Evolutionary conservation across 2,113 vertebrate genomes (phyloP), one percentile per base, ranked within the genome.

Genomic region (Corythoichthys haematopterus): DNA sequence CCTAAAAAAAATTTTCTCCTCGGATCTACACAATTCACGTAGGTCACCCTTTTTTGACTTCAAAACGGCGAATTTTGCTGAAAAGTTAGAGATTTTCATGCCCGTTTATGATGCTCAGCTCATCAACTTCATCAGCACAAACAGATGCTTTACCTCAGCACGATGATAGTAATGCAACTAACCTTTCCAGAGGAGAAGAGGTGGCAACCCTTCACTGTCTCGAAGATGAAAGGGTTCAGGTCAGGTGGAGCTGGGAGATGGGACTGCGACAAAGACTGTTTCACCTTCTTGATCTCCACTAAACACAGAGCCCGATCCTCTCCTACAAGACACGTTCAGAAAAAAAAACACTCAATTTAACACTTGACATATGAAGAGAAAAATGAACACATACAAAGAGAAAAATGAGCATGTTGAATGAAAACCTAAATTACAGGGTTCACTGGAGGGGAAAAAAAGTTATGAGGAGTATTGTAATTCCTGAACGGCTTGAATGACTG

Each of bases 171-270:
- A 6, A 65, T 12, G 6, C 16, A 9, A 51, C 72, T 72, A 74
- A 96, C 96, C 94, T 98, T 98, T 87, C 97, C 97, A 14, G 95
- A 94, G 65, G 95, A 94, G 84, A 99, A 99, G 78, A 99, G 91
- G 82, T 99, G 97, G 81, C 97, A 99, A 74, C 96, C 96, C 86
- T 98, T 98, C 71, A 98, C 94, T 2, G 95, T 94, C 85, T 99
- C 97, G 59, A 99, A 98, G 76, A 97, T 66, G 64, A 90, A 96
- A 66, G 96, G 94, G 36, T 91, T 92, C 79, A 99, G 86, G 74
- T 99, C 96, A 0, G 95, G 96, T 82, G 96, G 97, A 69, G 95
- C 94, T 0, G 97, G 97, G 62, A 99, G 94, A 83, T 99, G 97
- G n/a, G 96, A 94, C 88, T 99, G 97, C 2, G 96, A 95, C 71